Evolutionary conservation across 2,797 vertebrate genomes (phyloP).

Genomic region (Gephyroberyx darwinii): DNA sequence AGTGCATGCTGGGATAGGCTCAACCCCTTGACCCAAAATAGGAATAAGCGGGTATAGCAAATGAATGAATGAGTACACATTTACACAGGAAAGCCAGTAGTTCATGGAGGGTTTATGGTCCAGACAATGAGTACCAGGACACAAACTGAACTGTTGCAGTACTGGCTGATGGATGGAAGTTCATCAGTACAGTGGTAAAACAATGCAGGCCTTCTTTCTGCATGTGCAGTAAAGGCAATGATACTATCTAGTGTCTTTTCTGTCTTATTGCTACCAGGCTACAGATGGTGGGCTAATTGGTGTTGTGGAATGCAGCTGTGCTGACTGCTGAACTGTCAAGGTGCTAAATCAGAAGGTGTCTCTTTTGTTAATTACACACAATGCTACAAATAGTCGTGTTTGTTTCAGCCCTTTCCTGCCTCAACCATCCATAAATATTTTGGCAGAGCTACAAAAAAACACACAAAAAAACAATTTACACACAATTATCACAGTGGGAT

Average conservation of each 20-base stretch:
- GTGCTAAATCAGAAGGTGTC: constrained; percentile 78
- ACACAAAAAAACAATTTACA: constrained; percentile 73
- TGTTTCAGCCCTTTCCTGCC: constrained; percentile 67
- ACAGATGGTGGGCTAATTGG: constrained; percentile 82
- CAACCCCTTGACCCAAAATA: too few species aligned
- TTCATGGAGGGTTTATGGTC: background rate
- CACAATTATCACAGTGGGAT: constrained; percentile 81
- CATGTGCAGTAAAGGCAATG: constrained; percentile 52
- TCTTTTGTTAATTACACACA: constrained; percentile 84
- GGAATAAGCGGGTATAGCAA: too few species aligned
- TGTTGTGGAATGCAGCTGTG: constrained; percentile 76
- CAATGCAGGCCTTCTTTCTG: constrained; percentile 32
- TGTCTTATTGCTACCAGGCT: constrained; percentile 51
- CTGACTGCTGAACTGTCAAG: constrained; percentile 71
- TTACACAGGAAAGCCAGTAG: background rate
- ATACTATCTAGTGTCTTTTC: constrained; percentile 26
- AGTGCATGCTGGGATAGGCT: too few species aligned
- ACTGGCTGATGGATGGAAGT: constrained; percentile 4
- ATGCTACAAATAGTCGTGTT: constrained; percentile 76
- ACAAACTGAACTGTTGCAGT: background rate
- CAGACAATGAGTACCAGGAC: background rate
- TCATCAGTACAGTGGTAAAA: constrained; percentile 33
- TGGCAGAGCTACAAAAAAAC: constrained; percentile 71
- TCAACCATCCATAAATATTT: constrained; percentile 74
- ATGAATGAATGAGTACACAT: too few species aligned